Evolutionary conservation across 2,888 invertebrate genomes (phyloP).

Genomic region (Onthophagus sagittarius): DNA sequence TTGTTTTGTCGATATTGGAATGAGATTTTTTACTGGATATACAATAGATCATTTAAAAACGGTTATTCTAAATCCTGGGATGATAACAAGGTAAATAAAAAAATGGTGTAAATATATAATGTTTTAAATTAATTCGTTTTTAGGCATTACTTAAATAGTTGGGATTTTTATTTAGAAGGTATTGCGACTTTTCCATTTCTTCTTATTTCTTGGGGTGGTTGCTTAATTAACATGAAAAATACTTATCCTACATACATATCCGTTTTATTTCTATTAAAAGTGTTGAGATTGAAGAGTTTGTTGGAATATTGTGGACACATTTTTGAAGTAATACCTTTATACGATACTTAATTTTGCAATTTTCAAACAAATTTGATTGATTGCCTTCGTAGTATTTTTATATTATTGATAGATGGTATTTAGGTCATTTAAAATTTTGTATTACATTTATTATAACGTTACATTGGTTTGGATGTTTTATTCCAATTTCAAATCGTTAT

Average conservation of each 20-base stretch:
- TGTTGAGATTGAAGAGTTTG: slow-evolving; percentile 33
- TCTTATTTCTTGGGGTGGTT: background rate
- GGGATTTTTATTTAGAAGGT: slow-evolving; percentile 38
- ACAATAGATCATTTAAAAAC: slow-evolving; percentile 40
- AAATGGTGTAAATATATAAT: background rate
- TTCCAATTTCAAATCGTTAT: background rate
- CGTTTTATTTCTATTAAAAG: slow-evolving; percentile 39
- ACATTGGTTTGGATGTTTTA: slow-evolving; percentile 1
- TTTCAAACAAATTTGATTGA: background rate
- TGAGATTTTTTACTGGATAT: slow-evolving; percentile 45
- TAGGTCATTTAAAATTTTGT: background rate
- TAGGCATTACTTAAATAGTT: slow-evolving; percentile 39
- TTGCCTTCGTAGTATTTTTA: background rate
- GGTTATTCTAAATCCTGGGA: slow-evolving; percentile 38
- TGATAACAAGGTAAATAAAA: background rate
- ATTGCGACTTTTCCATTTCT: slow-evolving; percentile 37
- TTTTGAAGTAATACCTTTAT: slow-evolving; percentile 35
- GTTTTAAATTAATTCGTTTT: slow-evolving; percentile 10
- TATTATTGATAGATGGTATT: background rate
- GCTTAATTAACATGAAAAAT: background rate
- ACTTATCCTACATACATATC: slow-evolving; percentile 30
- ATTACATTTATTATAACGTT: slow-evolving; percentile 1
- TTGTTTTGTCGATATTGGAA: slow-evolving; percentile 39
- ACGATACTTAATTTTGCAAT: background rate
- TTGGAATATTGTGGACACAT: slow-evolving; percentile 37